Percentiles rank a stretch among this genome's conserved stretches.
Conservation (phyloP, 2,888 invertebrate species). For the Axea sp. region DNA sequence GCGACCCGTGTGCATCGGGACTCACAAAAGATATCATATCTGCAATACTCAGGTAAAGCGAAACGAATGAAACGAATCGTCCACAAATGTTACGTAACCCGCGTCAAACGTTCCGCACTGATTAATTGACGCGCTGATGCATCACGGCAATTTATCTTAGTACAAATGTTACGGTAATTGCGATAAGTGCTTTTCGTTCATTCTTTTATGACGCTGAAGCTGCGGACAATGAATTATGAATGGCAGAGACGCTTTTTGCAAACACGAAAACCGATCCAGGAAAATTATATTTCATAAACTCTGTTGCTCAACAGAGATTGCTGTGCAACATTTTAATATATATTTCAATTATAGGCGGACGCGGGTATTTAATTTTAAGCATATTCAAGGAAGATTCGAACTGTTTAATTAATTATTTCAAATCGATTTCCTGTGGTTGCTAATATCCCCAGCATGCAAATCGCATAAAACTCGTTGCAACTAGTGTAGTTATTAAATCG, state of each 20-base stretch:
- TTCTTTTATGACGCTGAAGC: slow-evolving; percentile 29
- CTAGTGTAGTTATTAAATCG: slow-evolving; percentile 39
- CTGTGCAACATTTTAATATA: too few species aligned
- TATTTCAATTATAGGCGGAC: too few species aligned
- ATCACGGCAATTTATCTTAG: slow-evolving; percentile 47
- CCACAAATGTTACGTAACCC: slow-evolving; percentile 35
- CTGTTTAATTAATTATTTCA: slow-evolving; percentile 3
- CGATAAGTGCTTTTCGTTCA: slow-evolving; percentile 45
- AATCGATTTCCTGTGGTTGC: slow-evolving; percentile 4
- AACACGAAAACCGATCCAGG: too few species aligned
- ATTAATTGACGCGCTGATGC: slow-evolving; percentile 57
- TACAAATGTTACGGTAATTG: slow-evolving; percentile 45
- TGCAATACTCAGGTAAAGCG: slow-evolving; percentile 87
- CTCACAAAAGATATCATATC: slow-evolving; percentile 88
- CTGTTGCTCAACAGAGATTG: too few species aligned
- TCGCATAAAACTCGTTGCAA: slow-evolving; percentile 14
- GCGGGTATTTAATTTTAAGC: too few species aligned
- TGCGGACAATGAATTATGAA: slow-evolving; percentile 22
- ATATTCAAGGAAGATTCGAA: too few species aligned
- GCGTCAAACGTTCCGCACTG: slow-evolving; percentile 54
- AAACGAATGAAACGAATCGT: slow-evolving; percentile 29
- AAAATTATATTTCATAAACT: too few species aligned
- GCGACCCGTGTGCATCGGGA: slow-evolving; percentile 84
- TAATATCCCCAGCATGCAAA: slow-evolving; percentile 21
- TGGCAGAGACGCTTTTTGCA: too few species aligned